Evolutionary conservation across 2,888 invertebrate genomes (phyloP), one percentile per base, ranked within the genome.

Genomic region (Orthosia cruda): DNA sequence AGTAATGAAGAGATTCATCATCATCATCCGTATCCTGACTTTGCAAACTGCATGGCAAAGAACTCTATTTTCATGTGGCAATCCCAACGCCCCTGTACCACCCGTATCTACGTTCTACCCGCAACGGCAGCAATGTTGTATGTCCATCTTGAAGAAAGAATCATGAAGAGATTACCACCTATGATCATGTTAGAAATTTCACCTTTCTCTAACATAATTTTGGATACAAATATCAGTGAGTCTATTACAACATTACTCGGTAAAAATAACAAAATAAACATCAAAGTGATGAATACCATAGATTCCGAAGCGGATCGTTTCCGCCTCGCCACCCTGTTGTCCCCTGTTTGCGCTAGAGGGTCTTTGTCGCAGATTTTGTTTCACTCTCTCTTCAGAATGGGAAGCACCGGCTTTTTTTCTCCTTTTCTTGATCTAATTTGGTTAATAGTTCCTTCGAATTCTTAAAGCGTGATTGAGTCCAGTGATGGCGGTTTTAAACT

Each of bases 251-350:
- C 69, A 32, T 61, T 50, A n/a, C 55, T 73, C 23, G 50, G 32
- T 76, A 68, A 75, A 87, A 77, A 80, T 74, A 87, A 83, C 68
- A 52, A 80, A 81, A 83, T 73, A 74, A 83, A 83, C 80, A 75
- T 79, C 81, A 79, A 86, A 88, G 77, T 68, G 74, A 88, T 80
- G 74, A 77, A 65, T 75, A 70, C 69, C 74, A 74, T 63, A 65
- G 80, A 76, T 87, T 65, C 77, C 77, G 72, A 67, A 72, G 73
- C 59, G 58, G 74, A 87, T 86, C 71, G 70, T 78, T 86, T 87
- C 81, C 84, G 74, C 67, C 63, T 77, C 68, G 49, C 23, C 68
- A 49, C 71, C 20, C 74, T 68, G 70, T 62, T 73, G 70, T 73
- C 77, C 69, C 62, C 57, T 73, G 77, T 80, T 83, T 77, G 78